Percentiles rank a stretch among this genome's conserved stretches.
phyloP scores from a whole-genome alignment of 1,140 invertebrate genomes.

The Cryptotermes secundus region DNA sequence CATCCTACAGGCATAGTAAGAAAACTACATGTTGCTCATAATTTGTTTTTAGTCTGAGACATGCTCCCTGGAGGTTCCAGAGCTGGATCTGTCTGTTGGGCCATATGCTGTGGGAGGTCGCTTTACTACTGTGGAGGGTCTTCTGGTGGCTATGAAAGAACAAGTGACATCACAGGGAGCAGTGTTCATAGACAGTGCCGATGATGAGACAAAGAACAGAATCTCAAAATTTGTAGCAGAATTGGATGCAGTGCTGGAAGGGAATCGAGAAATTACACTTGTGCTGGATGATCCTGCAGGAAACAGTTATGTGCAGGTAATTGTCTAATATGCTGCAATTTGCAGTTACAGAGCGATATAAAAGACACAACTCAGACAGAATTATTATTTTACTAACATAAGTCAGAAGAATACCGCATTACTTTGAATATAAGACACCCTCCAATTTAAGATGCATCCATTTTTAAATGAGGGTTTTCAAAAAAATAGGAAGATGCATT shows the following conservation, averaged over 20 bases:
- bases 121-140: conserved; percentile 94
- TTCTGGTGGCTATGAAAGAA: conserved; percentile 66
- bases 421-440: no score
- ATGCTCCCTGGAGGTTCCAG: conserved; percentile 82
- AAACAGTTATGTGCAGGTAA: conserved; percentile 92
- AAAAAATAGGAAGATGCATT: no score
- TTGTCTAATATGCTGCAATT: neutral
- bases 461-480: no score
- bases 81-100: conserved; percentile 86
- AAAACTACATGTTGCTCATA: no score
- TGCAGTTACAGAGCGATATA: no score
- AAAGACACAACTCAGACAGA: no score
- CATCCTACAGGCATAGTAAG: no score
- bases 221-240: conserved; percentile 66
- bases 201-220: conserved; percentile 52
- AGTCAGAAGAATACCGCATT: no score
- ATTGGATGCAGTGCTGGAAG: conserved; percentile 69
- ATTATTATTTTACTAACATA: no score
- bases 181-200: conserved; percentile 74
- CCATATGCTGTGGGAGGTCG: conserved; percentile 83
- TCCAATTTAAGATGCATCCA: no score
- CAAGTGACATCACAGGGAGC: conserved; percentile 67
- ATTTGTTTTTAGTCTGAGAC: conserved; percentile 75
- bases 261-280: conserved; percentile 67
- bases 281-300: conserved; percentile 95